Base-by-base conservation (phyloP, 2,888 invertebrate species). In the Philonicus albiceps region DNA sequence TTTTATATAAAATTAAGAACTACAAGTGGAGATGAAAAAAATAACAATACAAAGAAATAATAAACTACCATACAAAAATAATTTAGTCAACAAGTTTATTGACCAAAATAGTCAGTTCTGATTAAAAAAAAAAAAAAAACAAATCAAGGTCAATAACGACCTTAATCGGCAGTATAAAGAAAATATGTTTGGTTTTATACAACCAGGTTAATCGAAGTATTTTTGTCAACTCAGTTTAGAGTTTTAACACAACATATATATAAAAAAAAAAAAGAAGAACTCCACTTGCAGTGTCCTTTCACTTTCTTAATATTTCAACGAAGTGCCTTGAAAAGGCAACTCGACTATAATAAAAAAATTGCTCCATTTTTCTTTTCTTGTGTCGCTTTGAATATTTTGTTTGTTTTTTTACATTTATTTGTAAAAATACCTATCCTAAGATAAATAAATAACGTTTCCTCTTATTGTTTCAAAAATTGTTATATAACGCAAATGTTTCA, bases 381-480 rank as follows among this genome's bases (percentile, higher is more conserved):
- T 74, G 31, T 74, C 27, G 34, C 31, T 37, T 74, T 34, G 34
- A 74, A 74, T 74, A 34, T 74, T 74, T 31, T 31, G 30, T 31
- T 74, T 43, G 13, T 37, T n/a, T 16, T 19, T 13, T 31, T 74
- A 30, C 40, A 49, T 80, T 40, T 53, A 11, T 5, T 49, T 27
- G 80, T 53, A 80, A 49, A 53, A 53, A 53, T 80, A 30, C 31
- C 40, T 40, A 80, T 16, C 53, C 80, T 80, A 80, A 53, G 80
- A 49, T 53, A 80, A 80, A 80, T 80, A 80, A 80, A 80, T 80
- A 40, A 80, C 31, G 43, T 80, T 80, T 80, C 27, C 27, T 74
- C 19, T 74, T 74, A 31, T 74, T 74, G 37, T 74, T 74, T 31
- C 31, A 34, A 74, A n/a, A 34, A n/a, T 74, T 74, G 34, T 74